These are phyloP conservation scores for Acrobasis repandana DNA, from an alignment of 2,888 invertebrate species.

Conservation along the genomic window DNA sequence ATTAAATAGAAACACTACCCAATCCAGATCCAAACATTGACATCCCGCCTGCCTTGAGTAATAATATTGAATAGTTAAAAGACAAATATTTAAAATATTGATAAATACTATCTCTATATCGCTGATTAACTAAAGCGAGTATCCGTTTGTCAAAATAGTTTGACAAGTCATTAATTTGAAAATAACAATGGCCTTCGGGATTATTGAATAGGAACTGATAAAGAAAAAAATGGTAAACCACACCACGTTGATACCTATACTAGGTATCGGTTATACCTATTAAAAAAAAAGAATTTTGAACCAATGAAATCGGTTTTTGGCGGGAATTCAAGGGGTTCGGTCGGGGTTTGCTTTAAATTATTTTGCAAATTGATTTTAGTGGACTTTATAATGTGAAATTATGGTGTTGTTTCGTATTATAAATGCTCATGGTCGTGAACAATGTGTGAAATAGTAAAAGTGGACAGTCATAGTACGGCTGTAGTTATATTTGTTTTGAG, in stretches of 20 bases:
- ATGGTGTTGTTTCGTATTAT: too few relatives aligned
- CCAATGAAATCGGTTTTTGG: too few relatives aligned
- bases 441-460: too few relatives aligned
- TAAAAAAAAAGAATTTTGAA: too few relatives aligned
- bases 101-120: constrained; percentile 8
- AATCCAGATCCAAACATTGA: not conserved
- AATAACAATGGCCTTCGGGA: constrained; percentile 26
- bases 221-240: not conserved
- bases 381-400: too few relatives aligned
- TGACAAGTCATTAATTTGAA: constrained; percentile 29
- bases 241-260: not conserved
- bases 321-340: too few relatives aligned
- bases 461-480: too few relatives aligned
- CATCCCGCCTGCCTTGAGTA: constrained; percentile 8
- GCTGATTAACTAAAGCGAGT: constrained; percentile 15
- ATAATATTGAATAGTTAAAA: constrained; percentile 7
- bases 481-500: too few relatives aligned
- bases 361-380: too few relatives aligned
- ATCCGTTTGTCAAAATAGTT: constrained; percentile 23
- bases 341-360: too few relatives aligned
- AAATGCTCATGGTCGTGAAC: too few relatives aligned
- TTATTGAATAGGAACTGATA: not conserved
- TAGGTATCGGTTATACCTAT: too few relatives aligned
- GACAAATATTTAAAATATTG: not conserved
- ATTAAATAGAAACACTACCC: not conserved